phyloP scores from a whole-genome alignment of 1,140 invertebrate genomes.

The Maconellicoccus hirsutus region DNA sequence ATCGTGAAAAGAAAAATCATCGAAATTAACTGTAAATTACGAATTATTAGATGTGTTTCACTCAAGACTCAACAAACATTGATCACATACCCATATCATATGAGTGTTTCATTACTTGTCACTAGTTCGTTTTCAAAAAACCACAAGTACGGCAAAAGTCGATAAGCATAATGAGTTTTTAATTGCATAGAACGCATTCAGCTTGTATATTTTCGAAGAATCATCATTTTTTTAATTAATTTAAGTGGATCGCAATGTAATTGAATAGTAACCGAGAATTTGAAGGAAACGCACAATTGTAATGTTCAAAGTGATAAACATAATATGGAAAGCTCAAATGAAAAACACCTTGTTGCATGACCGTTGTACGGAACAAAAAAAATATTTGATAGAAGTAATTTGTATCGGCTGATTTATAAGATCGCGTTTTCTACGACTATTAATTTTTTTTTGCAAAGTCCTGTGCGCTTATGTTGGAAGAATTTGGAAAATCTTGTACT shows the following conservation, averaged over 20 bases:
- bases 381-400: conserved; percentile 6
- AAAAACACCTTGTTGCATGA: conserved; percentile 20
- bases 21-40: no score
- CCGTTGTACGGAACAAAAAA: neutral
- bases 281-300: neutral
- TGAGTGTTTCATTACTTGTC: no score
- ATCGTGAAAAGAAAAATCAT: no score
- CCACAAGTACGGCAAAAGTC: neutral
- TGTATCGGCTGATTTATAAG: conserved; percentile 12
- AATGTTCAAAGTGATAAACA: neutral
- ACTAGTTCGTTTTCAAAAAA: no score
- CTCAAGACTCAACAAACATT: no score
- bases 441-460: conserved; percentile 12
- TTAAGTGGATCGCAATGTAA: neutral
- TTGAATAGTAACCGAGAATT: neutral
- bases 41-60: no score
- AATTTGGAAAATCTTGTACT: conserved; percentile 9
- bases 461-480: neutral
- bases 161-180: neutral
- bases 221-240: neutral
- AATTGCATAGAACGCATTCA: neutral
- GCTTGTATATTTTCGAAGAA: neutral
- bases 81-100: no score
- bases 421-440: conserved; percentile 15
- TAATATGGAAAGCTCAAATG: neutral